A percentile compares a stretch with the other conserved stretches of the same genome.
Conservation (phyloP, 2,797 vertebrate species). For the Spheniscus humboldti region DNA sequence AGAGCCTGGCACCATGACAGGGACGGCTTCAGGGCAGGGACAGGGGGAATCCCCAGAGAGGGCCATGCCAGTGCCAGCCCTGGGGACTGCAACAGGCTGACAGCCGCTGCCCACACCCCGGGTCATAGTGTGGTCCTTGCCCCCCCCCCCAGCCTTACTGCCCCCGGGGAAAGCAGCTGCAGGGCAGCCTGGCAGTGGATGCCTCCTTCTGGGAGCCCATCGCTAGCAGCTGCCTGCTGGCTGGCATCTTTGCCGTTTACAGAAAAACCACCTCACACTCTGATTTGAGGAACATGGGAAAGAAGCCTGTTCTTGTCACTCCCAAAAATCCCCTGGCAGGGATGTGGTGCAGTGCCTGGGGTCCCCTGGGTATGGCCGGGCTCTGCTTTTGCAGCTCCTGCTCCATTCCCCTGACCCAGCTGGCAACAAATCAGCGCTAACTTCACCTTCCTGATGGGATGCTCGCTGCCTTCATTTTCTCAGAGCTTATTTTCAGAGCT, state of each 20-base stretch:
- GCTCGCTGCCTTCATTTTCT: neutral
- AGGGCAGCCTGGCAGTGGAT: neutral
- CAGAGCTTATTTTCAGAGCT: neutral
- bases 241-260: neutral
- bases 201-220: neutral
- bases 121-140: neutral
- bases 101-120: neutral
- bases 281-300: neutral
- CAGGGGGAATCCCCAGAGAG: neutral
- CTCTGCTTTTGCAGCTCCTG: neutral
- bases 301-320: neutral
- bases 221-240: neutral
- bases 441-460: neutral
- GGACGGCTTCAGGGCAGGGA: neutral
- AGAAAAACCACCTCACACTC: neutral
- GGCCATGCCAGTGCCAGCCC: neutral
- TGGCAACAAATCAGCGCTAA: neutral
- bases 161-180: fast-evolving
- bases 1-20: neutral
- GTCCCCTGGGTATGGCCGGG: neutral
- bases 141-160: neutral
- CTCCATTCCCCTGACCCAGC: neutral
- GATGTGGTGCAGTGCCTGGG: fast-evolving
- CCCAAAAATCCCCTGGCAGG: neutral
- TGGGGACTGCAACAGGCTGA: neutral